A percentile compares a stretch with the other conserved stretches of the same genome.
Conservation (phyloP, 2,113 vertebrate genomes). For the Egretta garzetta region DNA sequence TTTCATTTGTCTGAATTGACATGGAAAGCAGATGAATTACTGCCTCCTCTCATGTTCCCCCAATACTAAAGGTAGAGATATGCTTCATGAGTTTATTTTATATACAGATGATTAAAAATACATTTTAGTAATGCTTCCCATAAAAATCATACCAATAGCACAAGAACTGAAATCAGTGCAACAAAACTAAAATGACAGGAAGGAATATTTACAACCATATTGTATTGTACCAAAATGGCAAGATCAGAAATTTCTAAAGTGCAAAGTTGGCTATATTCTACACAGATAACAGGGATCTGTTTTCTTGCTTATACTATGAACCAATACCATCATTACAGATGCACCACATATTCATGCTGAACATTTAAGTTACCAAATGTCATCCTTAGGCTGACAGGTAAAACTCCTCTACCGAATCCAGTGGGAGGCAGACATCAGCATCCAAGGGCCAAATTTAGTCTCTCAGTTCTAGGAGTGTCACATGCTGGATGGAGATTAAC, state of each 20-base stretch:
- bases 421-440: background rate
- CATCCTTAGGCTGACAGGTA: background rate
- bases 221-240: background rate
- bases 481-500: background rate
- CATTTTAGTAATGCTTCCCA: background rate
- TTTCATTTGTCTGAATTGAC: background rate
- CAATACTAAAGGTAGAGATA: background rate
- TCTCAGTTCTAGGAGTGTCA: background rate
- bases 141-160: conserved; percentile 8
- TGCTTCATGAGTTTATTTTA: background rate
- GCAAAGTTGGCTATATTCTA: background rate
- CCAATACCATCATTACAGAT: background rate
- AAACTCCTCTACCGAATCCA: background rate
- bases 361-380: background rate
- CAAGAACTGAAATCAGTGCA: conserved; percentile 19
- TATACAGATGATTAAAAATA: background rate
- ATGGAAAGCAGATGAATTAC: background rate
- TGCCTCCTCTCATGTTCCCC: background rate
- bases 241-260: conserved; percentile 8
- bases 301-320: background rate
- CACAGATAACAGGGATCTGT: background rate
- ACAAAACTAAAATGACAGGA: background rate
- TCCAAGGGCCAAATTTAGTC: background rate
- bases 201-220: conserved; percentile 28
- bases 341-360: background rate